Conservation (phyloP, 2,797 vertebrate genomes). For the Sebastes iracundus region DNA sequence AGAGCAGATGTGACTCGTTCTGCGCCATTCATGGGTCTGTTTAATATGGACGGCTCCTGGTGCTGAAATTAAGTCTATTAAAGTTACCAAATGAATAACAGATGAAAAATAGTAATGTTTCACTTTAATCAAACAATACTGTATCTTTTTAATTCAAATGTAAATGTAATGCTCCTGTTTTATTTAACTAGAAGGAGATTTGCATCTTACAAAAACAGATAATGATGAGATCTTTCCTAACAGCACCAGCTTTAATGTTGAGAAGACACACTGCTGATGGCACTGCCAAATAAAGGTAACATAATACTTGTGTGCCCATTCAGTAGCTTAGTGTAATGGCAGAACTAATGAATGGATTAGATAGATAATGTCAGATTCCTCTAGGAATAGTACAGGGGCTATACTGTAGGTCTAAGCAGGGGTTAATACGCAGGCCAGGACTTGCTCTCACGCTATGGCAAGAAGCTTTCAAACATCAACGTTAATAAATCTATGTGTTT, state of each 20-base stretch:
- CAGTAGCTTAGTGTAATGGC: neutral
- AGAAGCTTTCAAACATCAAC: neutral
- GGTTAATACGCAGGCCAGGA: neutral
- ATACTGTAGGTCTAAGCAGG: neutral
- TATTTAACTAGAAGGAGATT: neutral
- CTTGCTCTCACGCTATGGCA: neutral
- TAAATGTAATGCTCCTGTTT: neutral
- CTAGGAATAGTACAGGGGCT: neutral
- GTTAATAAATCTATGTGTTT: neutral
- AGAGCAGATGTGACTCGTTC: neutral
- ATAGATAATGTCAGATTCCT: neutral
- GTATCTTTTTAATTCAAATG: neutral
- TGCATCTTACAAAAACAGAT: neutral
- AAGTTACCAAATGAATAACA: neutral
- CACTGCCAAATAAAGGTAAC: neutral
- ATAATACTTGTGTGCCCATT: neutral
- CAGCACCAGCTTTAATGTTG: neutral
- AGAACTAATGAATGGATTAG: neutral
- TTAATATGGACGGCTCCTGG: neutral
- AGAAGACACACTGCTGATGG: neutral
- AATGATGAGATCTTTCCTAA: neutral
- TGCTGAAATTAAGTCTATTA: neutral
- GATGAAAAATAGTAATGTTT: neutral
- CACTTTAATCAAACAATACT: neutral
- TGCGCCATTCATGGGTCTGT: neutral